Evolutionary conservation across 2,888 invertebrate genomes (phyloP).

Genomic region (Drosophila testacea): DNA sequence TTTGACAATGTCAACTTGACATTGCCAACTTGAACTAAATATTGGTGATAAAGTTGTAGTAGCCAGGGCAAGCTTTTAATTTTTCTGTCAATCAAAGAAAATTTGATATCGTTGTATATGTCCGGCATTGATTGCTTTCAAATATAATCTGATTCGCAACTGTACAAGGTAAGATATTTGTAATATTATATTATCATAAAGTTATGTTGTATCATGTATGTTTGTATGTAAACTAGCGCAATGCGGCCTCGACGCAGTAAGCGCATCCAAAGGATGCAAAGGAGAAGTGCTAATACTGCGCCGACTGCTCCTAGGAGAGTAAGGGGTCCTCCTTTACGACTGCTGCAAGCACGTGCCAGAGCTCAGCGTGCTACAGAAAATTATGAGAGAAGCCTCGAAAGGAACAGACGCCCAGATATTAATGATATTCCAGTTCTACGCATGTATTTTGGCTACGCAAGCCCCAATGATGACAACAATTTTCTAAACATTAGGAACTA

Average conservation of each 20-base stretch:
- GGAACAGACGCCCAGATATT: too few species aligned
- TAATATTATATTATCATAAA: neutral
- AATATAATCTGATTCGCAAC: neutral
- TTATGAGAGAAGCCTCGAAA: neutral
- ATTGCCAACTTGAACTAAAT: too few species aligned
- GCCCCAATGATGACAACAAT: neutral
- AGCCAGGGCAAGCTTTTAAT: neutral
- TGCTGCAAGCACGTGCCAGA: neutral
- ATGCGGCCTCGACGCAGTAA: slow-evolving; percentile 28
- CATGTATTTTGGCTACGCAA: too few species aligned
- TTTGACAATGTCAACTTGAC: too few species aligned
- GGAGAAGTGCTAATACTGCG: neutral
- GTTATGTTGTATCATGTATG: too few species aligned
- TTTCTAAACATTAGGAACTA: neutral
- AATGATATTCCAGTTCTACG: too few species aligned
- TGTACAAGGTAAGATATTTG: neutral
- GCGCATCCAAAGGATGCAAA: slow-evolving; percentile 17
- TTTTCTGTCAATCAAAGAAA: neutral
- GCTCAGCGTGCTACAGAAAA: neutral
- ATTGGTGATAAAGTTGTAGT: neutral
- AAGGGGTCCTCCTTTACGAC: neutral
- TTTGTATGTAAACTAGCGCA: too few species aligned
- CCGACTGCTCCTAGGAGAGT: too few species aligned
- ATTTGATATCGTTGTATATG: neutral
- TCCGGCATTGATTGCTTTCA: neutral